phyloP scores from a whole-genome alignment of 2,888 invertebrate genomes.

The Parnassius apollo region DNA sequence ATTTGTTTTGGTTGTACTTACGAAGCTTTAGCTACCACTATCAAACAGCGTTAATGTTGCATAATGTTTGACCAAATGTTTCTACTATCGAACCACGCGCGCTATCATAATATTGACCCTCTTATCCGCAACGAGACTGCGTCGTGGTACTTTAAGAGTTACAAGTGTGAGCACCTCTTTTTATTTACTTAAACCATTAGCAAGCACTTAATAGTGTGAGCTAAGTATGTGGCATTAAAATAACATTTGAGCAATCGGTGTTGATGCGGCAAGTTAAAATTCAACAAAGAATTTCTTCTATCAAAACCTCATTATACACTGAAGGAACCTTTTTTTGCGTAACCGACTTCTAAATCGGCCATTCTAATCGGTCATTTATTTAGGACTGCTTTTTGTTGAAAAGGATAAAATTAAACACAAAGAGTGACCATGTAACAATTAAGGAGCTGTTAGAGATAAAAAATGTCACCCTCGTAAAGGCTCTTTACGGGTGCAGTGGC shows the following conservation, averaged over 20 bases:
- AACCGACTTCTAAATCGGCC: slow-evolving; percentile 48
- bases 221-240: slow-evolving; percentile 59
- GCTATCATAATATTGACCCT: slow-evolving; percentile 79
- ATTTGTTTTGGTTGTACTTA: slow-evolving; percentile 50
- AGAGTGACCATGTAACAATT: slow-evolving; percentile 74
- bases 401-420: slow-evolving; percentile 58
- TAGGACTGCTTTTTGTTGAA: slow-evolving; percentile 67
- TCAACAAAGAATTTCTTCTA: slow-evolving; percentile 56
- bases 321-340: slow-evolving; percentile 55
- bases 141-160: slow-evolving; percentile 64
- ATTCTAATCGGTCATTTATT: slow-evolving; percentile 73
- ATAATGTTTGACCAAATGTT: slow-evolving; percentile 79
- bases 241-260: slow-evolving; percentile 64
- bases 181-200: slow-evolving; percentile 74
- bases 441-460: slow-evolving; percentile 72
- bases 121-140: slow-evolving; percentile 68
- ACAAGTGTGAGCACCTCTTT: slow-evolving; percentile 60
- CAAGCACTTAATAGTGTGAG: slow-evolving; percentile 61
- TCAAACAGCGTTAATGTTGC: slow-evolving; percentile 64
- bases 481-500: slow-evolving; percentile 57
- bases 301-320: slow-evolving; percentile 59
- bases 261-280: slow-evolving; percentile 45
- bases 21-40: slow-evolving; percentile 46
- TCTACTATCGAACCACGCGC: slow-evolving; percentile 64
- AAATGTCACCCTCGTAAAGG: slow-evolving; percentile 76